Conservation (phyloP, 2,113 vertebrate species). For the Bungarus multicinctus region DNA sequence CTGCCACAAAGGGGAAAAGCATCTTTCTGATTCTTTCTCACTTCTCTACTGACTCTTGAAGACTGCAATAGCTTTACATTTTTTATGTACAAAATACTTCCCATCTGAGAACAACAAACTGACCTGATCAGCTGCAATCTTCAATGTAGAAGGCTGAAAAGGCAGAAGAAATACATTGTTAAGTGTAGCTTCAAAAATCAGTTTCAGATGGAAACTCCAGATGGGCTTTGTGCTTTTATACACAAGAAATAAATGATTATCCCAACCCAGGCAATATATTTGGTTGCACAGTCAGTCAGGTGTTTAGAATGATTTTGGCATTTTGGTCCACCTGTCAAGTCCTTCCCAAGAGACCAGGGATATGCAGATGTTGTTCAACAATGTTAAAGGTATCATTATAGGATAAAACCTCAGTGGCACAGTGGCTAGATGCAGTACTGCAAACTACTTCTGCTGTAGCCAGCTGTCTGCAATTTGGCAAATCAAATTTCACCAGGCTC, state of each 20-base stretch:
- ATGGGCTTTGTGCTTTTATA: not conserved
- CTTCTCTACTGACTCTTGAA: constrained; percentile 9
- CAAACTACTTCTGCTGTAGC: too few species aligned
- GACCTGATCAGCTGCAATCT: constrained; percentile 7
- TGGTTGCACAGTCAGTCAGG: not conserved
- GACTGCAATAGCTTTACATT: not conserved
- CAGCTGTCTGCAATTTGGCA: too few species aligned
- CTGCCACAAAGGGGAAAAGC: not conserved
- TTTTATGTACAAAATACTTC: constrained; percentile 5
- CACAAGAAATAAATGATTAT: not conserved
- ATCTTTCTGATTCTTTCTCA: constrained; percentile 24
- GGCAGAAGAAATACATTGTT: not conserved
- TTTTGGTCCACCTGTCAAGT: not conserved
- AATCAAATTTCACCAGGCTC: too few species aligned
- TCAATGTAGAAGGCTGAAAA: not conserved
- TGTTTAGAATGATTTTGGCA: not conserved
- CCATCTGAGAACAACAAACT: constrained; percentile 15
- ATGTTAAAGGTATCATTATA: not conserved
- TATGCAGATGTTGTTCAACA: not conserved
- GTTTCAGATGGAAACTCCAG: not conserved
- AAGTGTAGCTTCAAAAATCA: constrained; percentile 3
- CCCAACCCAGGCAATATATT: not conserved
- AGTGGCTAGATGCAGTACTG: too few species aligned
- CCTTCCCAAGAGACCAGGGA: not conserved
- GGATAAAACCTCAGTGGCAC: not conserved